A percentile compares a stretch with the other conserved stretches of the same genome.
Evolutionary conservation across 2,113 vertebrate species (phyloP).

Genomic region (Castor canadensis): DNA sequence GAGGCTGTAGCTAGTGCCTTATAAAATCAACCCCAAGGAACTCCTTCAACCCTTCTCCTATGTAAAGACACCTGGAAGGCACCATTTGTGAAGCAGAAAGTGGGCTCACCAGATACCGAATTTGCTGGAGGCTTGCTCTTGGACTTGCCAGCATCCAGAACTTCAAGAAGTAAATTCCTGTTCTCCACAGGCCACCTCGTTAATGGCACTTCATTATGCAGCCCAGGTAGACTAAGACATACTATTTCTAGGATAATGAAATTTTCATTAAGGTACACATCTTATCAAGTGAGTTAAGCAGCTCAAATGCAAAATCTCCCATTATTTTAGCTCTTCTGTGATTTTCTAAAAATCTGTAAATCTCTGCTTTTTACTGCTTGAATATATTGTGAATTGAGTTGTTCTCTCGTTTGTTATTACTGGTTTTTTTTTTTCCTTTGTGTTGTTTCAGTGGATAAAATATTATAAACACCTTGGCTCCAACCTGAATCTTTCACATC

Average conservation of each 20-base stretch:
- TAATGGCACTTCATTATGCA: not conserved
- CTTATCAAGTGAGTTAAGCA: not conserved
- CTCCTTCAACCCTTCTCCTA: not conserved
- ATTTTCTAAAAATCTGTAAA: not conserved
- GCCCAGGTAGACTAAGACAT: not conserved
- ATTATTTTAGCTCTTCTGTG: constrained; percentile 8
- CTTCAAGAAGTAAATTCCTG: not conserved
- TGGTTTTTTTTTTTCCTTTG: not conserved
- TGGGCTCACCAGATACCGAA: no score
- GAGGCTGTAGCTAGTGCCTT: not conserved
- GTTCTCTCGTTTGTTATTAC: not conserved
- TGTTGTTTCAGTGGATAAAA: not conserved
- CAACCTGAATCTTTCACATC: not conserved
- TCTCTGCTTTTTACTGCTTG: not conserved
- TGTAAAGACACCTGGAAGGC: not conserved
- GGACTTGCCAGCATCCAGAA: not conserved
- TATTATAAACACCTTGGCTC: not conserved
- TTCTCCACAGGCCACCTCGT: not conserved
- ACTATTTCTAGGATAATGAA: constrained; percentile 13
- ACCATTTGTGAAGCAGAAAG: not conserved
- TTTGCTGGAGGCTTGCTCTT: not conserved
- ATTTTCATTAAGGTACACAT: not conserved
- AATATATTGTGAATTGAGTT: not conserved
- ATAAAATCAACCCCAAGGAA: not conserved
- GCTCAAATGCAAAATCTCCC: not conserved